phyloP scores from a whole-genome alignment of 1,140 invertebrate species.

The Macrobrachium rosenbergii region DNA sequence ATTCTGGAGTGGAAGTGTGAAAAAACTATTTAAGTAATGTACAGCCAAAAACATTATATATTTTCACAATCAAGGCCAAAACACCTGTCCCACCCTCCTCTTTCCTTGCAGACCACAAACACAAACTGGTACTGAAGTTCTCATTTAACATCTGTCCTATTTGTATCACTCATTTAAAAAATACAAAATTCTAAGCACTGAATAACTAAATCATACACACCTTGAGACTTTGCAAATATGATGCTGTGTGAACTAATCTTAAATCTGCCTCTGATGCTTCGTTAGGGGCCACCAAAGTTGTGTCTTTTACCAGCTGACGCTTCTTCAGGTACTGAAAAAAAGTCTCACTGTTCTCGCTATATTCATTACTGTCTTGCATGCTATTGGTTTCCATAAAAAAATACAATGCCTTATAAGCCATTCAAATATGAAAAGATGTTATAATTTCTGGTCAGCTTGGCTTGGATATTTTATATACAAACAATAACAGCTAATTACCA shows the following conservation, averaged over 20 bases:
- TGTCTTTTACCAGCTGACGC: slow-evolving; percentile 72
- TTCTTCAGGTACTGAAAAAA: slow-evolving; percentile 75
- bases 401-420: background rate
- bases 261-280: slow-evolving; percentile 81
- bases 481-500: too few relatives aligned
- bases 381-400: background rate
- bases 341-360: slow-evolving; percentile 36
- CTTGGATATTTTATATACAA: too few relatives aligned
- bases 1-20: too few relatives aligned
- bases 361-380: background rate
- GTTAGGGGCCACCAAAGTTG: slow-evolving; percentile 76
- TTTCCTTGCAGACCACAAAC: too few relatives aligned
- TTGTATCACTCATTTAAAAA: background rate
- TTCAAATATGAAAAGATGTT: too few relatives aligned
- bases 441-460: too few relatives aligned
- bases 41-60: too few relatives aligned
- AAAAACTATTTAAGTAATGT: too few relatives aligned
- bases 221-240: slow-evolving; percentile 78
- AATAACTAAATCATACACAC: slow-evolving; percentile 6
- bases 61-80: too few relatives aligned
- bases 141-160: too few relatives aligned
- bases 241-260: slow-evolving; percentile 79
- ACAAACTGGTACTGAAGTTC: too few relatives aligned
- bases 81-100: too few relatives aligned
- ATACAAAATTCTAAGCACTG: slow-evolving; percentile 66